Evolutionary conservation across 2,888 invertebrate genomes (phyloP), one percentile per base, ranked within the genome.

Genomic region (Caenorhabditis becei): DNA sequence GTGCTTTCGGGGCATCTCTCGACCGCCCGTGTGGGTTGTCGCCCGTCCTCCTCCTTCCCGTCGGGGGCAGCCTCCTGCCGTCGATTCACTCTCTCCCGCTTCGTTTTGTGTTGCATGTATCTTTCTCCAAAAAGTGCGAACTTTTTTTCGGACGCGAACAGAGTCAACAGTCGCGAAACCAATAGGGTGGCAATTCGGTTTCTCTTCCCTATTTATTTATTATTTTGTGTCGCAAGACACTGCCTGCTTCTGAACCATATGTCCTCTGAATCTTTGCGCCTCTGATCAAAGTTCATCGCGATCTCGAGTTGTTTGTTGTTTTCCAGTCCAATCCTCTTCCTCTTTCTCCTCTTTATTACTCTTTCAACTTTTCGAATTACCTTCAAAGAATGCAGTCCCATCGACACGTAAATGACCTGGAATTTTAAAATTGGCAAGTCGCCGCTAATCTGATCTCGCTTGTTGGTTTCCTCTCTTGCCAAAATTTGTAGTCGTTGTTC

Each of bases 1-100:
- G 63, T 24, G 5, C 16, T n/a, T 44, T 44, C 47, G 41, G 26
- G 35, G 51, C 44, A 58, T 58, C 77, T 70, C 24, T 65, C 62
- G 2, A 51, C 53, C 59, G 75, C 75, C 75, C 75, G 75, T 75
- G 75, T 66, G 75, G 75, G 75, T 75, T 75, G 75, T 75, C 75
- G 65, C 63, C 54, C 49, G 26, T 56, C 56, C 54, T 72, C 16
- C 53, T 51, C 56, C 56, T 65, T 63, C 58, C 58, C 62, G 58
- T 54, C 28, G 56, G 53, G 20, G n/a, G 41, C 47, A 28, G 35
- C 54, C 63, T 44, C 49, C 74, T 24, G 18, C 59, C 59, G 32
- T 58, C 66, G 24, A 47, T 28, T 77, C 69, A 28, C 62, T 63
- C 62, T 77, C 56, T 66, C 51, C 41, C 59, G 62, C 24, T 62